Percentiles rank a stretch among this genome's conserved stretches.
These are phyloP conservation scores for Ephestia elutella DNA, from an alignment of 1,140 invertebrate species.

Conservation along the genomic window DNA sequence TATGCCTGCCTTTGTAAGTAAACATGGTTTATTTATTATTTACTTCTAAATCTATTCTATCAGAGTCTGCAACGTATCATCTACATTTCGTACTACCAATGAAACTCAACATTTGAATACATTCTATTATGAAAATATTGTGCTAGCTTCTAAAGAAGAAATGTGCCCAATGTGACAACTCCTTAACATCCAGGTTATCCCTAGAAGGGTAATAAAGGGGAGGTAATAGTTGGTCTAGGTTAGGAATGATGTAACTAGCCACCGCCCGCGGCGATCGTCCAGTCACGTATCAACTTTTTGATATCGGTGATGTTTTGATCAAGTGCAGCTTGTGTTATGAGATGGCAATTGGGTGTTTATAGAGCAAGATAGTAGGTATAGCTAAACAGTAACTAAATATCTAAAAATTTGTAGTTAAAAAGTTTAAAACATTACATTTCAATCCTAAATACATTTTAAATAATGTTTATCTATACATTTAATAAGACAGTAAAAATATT, in stretches of 20 bases:
- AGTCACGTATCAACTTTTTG: constrained; percentile 1
- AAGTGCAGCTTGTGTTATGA: neutral
- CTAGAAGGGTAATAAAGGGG: neutral
- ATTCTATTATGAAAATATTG: too few species aligned
- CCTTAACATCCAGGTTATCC: neutral
- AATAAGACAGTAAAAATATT: too few species aligned
- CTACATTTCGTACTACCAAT: too few species aligned
- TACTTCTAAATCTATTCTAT: too few species aligned
- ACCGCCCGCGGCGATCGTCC: neutral
- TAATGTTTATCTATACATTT: neutral
- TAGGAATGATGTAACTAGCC: neutral
- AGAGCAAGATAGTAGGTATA: neutral
- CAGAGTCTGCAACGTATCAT: too few species aligned
- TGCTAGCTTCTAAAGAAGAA: too few species aligned
- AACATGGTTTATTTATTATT: too few species aligned
- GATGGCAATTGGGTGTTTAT: neutral
- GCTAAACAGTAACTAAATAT: neutral
- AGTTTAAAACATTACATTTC: too few species aligned
- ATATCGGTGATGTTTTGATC: neutral
- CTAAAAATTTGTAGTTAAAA: neutral
- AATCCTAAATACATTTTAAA: too few species aligned
- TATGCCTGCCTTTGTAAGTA: too few species aligned
- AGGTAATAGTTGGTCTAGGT: constrained; percentile 3
- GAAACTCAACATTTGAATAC: too few species aligned
- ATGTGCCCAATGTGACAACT: neutral